These are phyloP conservation scores for Corapipo altera DNA, from an alignment of 2,113 vertebrate genomes.

Conservation along the genomic window DNA sequence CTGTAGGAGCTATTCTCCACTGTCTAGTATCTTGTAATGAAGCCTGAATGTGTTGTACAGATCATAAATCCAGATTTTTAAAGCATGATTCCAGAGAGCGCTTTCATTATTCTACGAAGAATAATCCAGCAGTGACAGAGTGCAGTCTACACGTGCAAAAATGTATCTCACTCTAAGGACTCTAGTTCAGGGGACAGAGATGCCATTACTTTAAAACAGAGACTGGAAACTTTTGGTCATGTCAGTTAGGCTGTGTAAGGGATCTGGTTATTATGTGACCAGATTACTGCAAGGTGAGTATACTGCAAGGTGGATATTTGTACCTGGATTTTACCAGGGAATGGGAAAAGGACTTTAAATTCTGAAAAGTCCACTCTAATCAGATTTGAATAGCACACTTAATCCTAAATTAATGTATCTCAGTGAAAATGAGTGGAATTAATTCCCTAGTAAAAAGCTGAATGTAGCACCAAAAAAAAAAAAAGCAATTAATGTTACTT, in stretches of 20 bases:
- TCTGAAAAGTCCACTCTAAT: neutral
- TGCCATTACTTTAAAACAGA: neutral
- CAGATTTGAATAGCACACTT: neutral
- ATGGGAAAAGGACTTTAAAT: neutral
- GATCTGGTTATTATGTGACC: neutral
- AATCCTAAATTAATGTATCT: neutral
- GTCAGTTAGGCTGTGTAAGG: neutral
- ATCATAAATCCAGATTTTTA: neutral
- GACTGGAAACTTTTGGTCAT: neutral
- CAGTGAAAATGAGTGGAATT: neutral
- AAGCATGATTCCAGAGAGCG: neutral
- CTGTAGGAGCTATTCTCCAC: neutral
- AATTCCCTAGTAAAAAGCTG: neutral
- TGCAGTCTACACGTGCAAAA: neutral
- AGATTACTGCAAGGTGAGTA: neutral
- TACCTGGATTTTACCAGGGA: neutral
- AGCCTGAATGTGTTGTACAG: neutral
- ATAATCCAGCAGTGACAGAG: neutral
- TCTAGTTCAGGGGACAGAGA: neutral
- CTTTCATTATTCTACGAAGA: neutral
- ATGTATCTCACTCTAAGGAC: neutral
- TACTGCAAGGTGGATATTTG: neutral
- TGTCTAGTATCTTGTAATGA: neutral
- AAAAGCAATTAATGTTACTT: neutral
- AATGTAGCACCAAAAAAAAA: neutral